A percentile compares a stretch with the other conserved stretches of the same genome.
Conservation (phyloP, 2,797 vertebrate species). For the Neopelma chrysocephalum region DNA sequence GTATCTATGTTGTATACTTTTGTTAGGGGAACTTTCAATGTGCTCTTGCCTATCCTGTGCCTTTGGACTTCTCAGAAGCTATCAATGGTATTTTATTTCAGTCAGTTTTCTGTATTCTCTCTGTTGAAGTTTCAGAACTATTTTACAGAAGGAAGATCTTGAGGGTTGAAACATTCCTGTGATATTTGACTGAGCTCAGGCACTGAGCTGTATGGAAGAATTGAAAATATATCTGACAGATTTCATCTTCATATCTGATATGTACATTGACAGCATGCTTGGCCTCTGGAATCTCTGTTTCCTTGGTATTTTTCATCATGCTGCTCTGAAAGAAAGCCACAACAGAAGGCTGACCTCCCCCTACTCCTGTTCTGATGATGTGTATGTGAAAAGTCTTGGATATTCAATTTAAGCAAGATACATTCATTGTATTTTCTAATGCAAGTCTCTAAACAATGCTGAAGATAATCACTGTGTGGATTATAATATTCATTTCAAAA, state of each 20-base stretch:
- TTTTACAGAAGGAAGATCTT: neutral
- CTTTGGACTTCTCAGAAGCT: neutral
- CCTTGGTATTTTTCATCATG: neutral
- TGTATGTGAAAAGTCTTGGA: neutral
- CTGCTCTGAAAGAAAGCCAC: neutral
- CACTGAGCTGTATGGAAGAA: neutral
- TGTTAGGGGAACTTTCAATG: neutral
- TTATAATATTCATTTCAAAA: neutral
- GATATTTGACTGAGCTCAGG: neutral
- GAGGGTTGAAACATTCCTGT: neutral
- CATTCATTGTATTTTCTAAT: neutral
- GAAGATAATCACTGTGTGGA: accelerated
- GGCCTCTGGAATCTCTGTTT: neutral
- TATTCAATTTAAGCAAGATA: neutral
- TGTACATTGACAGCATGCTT: neutral
- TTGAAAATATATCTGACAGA: neutral
- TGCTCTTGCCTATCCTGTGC: neutral
- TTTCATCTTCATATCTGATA: neutral
- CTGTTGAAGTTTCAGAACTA: neutral
- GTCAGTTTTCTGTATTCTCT: neutral
- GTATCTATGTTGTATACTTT: neutral
- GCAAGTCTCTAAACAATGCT: neutral
- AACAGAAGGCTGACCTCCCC: neutral
- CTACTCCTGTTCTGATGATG: neutral
- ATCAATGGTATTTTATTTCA: neutral